Conservation (phyloP, 2,888 invertebrate species). For the Oxystoma pomonae region DNA sequence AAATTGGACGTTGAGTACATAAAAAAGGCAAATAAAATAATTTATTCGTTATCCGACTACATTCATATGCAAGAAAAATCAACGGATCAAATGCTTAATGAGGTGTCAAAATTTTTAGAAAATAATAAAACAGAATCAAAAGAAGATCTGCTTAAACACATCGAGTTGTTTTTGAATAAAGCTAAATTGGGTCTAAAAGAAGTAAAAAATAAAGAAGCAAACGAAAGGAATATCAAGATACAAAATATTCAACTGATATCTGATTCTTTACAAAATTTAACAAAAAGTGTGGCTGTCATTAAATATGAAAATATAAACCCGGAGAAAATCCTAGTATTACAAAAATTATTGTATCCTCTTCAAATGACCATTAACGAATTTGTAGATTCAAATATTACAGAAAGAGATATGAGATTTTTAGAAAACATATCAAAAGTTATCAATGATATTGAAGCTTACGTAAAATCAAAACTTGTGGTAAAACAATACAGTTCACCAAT, state of each 20-base stretch:
- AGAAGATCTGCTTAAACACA: constrained; percentile 26
- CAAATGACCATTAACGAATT: constrained; percentile 43
- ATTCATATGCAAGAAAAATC: constrained; percentile 17
- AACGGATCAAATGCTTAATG: constrained; percentile 21
- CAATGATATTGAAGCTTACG: constrained; percentile 30
- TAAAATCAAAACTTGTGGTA: constrained; percentile 24
- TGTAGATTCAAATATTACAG: constrained; percentile 33
- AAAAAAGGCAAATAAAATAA: constrained; percentile 14
- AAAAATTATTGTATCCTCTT: constrained; percentile 39
- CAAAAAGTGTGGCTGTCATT: constrained; percentile 39
- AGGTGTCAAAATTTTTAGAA: constrained; percentile 23
- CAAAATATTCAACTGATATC: constrained; percentile 36
- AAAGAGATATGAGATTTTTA: constrained; percentile 33
- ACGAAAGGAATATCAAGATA: constrained; percentile 27
- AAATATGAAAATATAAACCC: constrained; percentile 37
- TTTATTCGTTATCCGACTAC: constrained; percentile 21
- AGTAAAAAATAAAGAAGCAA: constrained; percentile 30
- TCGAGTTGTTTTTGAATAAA: constrained; percentile 29
- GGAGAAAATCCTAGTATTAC: constrained; percentile 33
- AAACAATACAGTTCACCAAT: constrained; percentile 20
- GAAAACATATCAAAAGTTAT: constrained; percentile 33
- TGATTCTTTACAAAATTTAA: constrained; percentile 37
- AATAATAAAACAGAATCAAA: constrained; percentile 19
- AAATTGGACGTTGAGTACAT: constrained; percentile 24
- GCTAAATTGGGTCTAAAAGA: constrained; percentile 26